Base-by-base conservation (phyloP, 2,797 vertebrate genomes). In the Anguilla marmorata region DNA sequence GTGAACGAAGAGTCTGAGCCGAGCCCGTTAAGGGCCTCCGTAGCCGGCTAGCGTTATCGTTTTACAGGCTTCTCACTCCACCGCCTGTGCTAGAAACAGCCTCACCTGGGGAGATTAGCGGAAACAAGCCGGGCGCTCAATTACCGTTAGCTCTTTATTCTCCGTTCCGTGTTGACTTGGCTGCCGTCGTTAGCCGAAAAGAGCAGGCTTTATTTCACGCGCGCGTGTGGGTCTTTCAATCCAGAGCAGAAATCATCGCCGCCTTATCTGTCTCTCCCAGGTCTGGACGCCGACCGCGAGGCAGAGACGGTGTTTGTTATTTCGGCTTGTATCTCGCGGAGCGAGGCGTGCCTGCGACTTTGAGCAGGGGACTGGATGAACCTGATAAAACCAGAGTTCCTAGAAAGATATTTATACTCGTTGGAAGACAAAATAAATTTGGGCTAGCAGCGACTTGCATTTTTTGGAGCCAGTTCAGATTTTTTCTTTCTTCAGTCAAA, bases 381-480 rank as follows among this genome's bases (percentile, higher is more conserved):
- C 33, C 80, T 84, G 88, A 90, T 90, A 89, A 91, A 90, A 86
- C 84, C 60, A 84, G 69, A 88, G 83, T 90, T 90, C 88, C n/a
- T 84, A 80, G 85, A 92, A 88, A 88, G 86, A 89, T 89, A 89
- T 90, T 90, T 76, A 83, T 91, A 86, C 80, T 86, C 56, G 50
- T 85, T 37, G 5, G 33, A 37, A 33, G 79, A 60, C 60, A 69
- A 69, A 37, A 80, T 80, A 48, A 79, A 58, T 85, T 41, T n/a
- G 63, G 82, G 50, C 87, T 89, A 60, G 48, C 85, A 63, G 79
- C 16, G 33, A 52, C 48, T 33, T 0, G 27, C 50, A 3, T 19
- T 33, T 72, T 84, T 41, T 84, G 60, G 80, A 74, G 66, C 58
- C 30, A 24, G 82, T 8, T 56, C 58, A 72, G 80, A 54, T 69